Evolutionary conservation across 2,113 vertebrate genomes (phyloP).

Genomic region (Ageneiosus marmoratus): DNA sequence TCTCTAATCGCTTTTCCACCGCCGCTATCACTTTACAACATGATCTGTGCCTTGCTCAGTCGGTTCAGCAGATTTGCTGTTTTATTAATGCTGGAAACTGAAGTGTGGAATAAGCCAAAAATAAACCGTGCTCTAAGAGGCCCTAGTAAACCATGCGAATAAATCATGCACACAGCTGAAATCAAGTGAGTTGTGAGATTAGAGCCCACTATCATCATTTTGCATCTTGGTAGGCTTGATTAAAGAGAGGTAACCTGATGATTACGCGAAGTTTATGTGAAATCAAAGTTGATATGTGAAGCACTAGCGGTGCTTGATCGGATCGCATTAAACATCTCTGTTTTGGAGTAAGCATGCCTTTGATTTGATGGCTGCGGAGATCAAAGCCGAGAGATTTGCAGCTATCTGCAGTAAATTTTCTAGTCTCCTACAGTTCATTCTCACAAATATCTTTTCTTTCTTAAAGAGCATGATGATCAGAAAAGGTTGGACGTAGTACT

Average conservation of each 20-base stretch:
- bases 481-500: conserved; percentile 8
- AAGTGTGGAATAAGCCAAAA: conserved; percentile 43
- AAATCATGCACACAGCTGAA: conserved; percentile 23
- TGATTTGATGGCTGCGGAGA: conserved; percentile 72
- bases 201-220: conserved; percentile 21
- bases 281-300: conserved; percentile 49
- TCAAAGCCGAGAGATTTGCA: conserved; percentile 68
- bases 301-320: background rate
- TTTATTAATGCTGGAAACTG: conserved; percentile 49
- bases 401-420: conserved; percentile 67
- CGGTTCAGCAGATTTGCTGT: conserved; percentile 46
- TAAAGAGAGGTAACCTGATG: conserved; percentile 38
- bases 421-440: conserved; percentile 33
- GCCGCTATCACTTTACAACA: conserved; percentile 39
- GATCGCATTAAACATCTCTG: conserved; percentile 49
- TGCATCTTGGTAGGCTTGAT: conserved; percentile 33
- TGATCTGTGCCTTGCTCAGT: conserved; percentile 46
- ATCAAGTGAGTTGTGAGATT: conserved; percentile 21
- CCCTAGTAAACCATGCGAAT: conserved; percentile 5
- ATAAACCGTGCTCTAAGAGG: conserved; percentile 39
- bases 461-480: conserved; percentile 32
- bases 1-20: conserved; percentile 42
- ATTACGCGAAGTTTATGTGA: conserved; percentile 37
- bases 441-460: conserved; percentile 9
- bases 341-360: conserved; percentile 63